A percentile compares a stretch with the other conserved stretches of the same genome.
These are phyloP conservation scores for Coleophora flavipennella DNA, from an alignment of 2,888 invertebrate species.

Conservation along the genomic window DNA sequence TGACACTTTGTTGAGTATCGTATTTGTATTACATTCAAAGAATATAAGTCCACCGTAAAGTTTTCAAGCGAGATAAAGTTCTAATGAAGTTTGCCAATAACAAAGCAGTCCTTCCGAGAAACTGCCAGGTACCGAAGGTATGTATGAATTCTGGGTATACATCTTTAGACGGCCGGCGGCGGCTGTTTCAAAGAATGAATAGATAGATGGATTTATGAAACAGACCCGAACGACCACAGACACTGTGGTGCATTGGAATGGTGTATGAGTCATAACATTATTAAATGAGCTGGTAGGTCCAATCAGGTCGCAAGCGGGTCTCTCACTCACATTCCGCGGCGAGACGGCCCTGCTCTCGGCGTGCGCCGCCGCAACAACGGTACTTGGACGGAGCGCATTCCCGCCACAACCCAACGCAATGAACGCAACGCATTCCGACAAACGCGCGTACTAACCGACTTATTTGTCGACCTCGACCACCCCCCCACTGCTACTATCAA, in stretches of 20 bases:
- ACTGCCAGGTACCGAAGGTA: too few species aligned
- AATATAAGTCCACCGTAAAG: too few species aligned
- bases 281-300: constrained; percentile 29
- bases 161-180: too few species aligned
- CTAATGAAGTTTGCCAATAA: too few species aligned
- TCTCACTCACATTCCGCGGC: constrained; percentile 66
- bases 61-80: too few species aligned
- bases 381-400: constrained; percentile 65
- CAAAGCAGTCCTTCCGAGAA: too few species aligned
- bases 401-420: constrained; percentile 64
- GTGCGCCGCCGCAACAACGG: constrained; percentile 52
- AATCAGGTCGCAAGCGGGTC: constrained; percentile 57
- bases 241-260: constrained; percentile 29
- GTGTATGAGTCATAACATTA: constrained; percentile 54
- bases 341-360: constrained; percentile 22
- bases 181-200: too few species aligned
- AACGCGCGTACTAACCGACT: constrained; percentile 17
- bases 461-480: constrained; percentile 50
- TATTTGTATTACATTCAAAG: too few species aligned
- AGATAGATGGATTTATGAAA: too few species aligned
- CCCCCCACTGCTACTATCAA: constrained; percentile 23
- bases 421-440: too few species aligned
- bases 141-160: too few species aligned
- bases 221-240: constrained; percentile 4
- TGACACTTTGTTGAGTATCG: too few species aligned